Evolutionary conservation across 2,888 invertebrate species (phyloP), one percentile per base, ranked within the genome.

Genomic region (Diplazon laetatorius): DNA sequence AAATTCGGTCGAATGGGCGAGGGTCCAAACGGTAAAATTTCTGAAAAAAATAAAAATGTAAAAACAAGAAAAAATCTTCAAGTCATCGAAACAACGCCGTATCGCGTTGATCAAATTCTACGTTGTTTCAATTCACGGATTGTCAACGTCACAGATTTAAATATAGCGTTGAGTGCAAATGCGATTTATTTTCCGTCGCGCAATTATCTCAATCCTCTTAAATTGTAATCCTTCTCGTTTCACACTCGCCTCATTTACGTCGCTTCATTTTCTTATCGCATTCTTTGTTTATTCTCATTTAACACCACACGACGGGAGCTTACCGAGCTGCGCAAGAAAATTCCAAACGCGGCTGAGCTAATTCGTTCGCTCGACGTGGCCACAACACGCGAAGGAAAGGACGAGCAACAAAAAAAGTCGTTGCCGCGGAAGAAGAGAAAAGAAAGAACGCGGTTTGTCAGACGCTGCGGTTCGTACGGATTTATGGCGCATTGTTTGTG

Each of bases 401-500:
- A 70, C 14, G 52, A 63, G 35, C 14, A 44, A 52, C 30, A 72
- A 48, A 46, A 10, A 18, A 16, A 10, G n/a, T n/a, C n/a, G n/a
- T 30, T 55, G 55, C 42, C 30, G 25, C 16, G 18, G 20, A 22
- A 37, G n/a, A 25, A 39, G 35, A 5, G 1, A n/a, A 16, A 10
- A 73, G 59, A 66, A 50, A 57, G n/a, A 78, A n/a, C 25, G 9
- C 59, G 55, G 74, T 75, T 78, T 71, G 75, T 78, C 71, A 73
- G 74, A 60, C 16, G 46, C 59, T 62, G 62, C 66, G 66, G 66
- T 60, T 75, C 55, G 66, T 78, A 42, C 60, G 60, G 78, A 78
- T 78, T 78, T 78, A 75, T 66, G 63, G 44, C 59, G 16, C 60
- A 50, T 52, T 60, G 69, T 70, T 74, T 70, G 74, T 78, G 65